Percentiles rank a stretch among this genome's conserved stretches.
These are phyloP conservation scores for Euproctis similis DNA, from an alignment of 2,888 invertebrate species.

Conservation along the genomic window DNA sequence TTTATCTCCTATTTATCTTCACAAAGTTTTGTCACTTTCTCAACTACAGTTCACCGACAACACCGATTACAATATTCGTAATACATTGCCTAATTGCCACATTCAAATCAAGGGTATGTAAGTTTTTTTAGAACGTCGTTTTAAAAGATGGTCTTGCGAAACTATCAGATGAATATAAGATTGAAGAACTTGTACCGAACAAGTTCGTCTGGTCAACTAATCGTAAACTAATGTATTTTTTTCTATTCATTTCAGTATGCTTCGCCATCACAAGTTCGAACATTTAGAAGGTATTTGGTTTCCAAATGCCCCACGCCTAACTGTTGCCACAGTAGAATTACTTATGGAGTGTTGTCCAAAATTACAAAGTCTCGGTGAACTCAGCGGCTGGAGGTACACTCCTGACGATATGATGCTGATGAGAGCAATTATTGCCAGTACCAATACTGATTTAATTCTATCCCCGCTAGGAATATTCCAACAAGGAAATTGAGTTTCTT, in stretches of 20 bases:
- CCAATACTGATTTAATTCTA: conserved; percentile 79
- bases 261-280: conserved; percentile 78
- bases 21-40: too few species aligned
- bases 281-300: conserved; percentile 81
- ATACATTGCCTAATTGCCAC: too few species aligned
- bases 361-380: conserved; percentile 78
- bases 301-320: conserved; percentile 79
- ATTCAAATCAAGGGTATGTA: too few species aligned
- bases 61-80: too few species aligned
- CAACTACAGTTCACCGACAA: too few species aligned
- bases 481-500: conserved; percentile 37
- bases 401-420: conserved; percentile 81
- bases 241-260: conserved; percentile 74
- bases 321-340: conserved; percentile 78
- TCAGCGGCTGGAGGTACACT: conserved; percentile 80
- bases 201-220: too few species aligned
- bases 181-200: too few species aligned
- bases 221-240: too few species aligned
- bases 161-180: too few species aligned
- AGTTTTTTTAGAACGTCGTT: too few species aligned
- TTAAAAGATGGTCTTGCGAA: too few species aligned
- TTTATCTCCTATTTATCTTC: too few species aligned
- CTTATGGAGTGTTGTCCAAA: conserved; percentile 81
- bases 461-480: conserved; percentile 77
- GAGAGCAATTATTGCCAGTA: conserved; percentile 78